These are phyloP conservation scores for Panthera tigris DNA, from an alignment of 2,113 vertebrate species.

Conservation along the genomic window DNA sequence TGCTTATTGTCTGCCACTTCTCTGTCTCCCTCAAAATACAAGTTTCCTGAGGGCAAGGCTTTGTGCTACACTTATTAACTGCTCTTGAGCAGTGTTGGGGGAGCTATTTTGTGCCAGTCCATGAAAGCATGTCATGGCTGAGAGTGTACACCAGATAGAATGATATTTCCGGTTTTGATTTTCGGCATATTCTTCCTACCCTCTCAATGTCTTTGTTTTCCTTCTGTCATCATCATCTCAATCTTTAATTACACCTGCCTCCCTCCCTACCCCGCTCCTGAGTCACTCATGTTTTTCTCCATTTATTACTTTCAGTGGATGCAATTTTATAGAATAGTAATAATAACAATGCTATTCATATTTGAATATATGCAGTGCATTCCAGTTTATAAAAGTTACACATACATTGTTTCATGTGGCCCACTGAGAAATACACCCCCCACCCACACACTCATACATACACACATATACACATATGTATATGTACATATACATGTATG, in stretches of 20 bases:
- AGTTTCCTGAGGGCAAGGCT: neutral
- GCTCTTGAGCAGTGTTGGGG: neutral
- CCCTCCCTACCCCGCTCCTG: no score
- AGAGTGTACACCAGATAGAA: neutral
- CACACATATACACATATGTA: rapidly evolving
- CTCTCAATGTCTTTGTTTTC: neutral
- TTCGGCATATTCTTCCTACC: neutral
- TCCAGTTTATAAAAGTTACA: neutral
- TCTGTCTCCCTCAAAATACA: neutral
- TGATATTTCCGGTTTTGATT: neutral
- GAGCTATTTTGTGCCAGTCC: neutral
- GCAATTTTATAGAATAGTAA: neutral
- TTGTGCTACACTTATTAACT: neutral
- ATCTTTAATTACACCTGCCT: neutral
- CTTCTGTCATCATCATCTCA: neutral
- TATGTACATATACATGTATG: neutral
- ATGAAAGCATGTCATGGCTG: neutral
- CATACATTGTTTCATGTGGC: neutral
- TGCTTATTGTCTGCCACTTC: neutral
- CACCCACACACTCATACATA: neutral
- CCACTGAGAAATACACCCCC: neutral
- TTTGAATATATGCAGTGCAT: neutral
- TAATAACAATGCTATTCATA: neutral
- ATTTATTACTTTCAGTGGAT: neutral
- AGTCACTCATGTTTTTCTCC: neutral